Evolutionary conservation across 2,113 vertebrate species (phyloP), one percentile per base, ranked within the genome.

Genomic region (Burhinus oedicnemus): DNA sequence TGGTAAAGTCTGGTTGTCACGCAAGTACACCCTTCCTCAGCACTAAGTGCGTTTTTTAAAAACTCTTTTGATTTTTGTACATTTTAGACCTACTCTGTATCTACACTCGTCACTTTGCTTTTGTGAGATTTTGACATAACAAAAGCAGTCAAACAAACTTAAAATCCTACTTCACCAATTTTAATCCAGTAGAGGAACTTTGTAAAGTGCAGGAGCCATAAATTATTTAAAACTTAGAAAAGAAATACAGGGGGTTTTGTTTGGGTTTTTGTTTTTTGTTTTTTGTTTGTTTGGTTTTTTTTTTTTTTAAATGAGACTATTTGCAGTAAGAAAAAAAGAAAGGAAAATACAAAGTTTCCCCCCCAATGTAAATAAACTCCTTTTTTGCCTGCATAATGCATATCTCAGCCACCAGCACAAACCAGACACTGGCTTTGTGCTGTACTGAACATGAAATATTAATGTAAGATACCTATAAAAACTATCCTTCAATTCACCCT

Each of bases 381-480:
- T 85, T 96, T 89, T 91, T 87, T 89, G 70, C 45, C 84, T 90
- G 87, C 75, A 68, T 91, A 95, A 96, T 77, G 70, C 84, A 83
- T 80, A 72, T 62, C 62, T 80, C 40, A 84, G 83, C 49, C 45
- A 95, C 64, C 52, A 51, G 64, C 58, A 88, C 45, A 80, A 90
- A 62, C 4, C 70, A 97, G 68, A 91, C 52, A 80, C 32, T 5
- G 25, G 32, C 62, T 91, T 69, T 74, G 38, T 91, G 75, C 84
- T 93, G 77, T 58, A 77, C 23, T 42, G 64, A 90, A 88, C 82
- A 85, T 83, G 93, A 93, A 96, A 91, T 90, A 96, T 90, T 96
- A 93, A 93, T 74, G 81, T 36, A 80, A 82, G 62, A 51, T 66
- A 96, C 87, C 87, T 90, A 91, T 51, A 97, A 96, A 96, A 94